Conservation (phyloP, 2,113 vertebrate genomes). For the Myrmecobius fasciatus region DNA sequence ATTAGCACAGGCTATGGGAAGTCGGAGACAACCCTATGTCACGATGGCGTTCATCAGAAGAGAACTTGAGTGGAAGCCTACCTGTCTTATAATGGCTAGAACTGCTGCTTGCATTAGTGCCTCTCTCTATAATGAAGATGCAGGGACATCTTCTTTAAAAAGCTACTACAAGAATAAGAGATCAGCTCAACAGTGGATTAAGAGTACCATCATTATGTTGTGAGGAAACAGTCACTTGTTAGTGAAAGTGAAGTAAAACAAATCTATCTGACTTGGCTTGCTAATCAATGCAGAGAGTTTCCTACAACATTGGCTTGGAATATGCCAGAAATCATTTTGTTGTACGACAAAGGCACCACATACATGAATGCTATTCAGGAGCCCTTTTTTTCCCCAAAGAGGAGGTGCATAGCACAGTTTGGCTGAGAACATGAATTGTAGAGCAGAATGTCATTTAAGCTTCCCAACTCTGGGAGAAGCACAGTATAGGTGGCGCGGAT, state of each 20-base stretch:
- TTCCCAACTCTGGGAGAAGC: not conserved
- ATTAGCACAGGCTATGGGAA: not conserved
- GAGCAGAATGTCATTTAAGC: not conserved
- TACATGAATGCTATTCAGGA: not conserved
- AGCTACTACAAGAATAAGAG: not conserved
- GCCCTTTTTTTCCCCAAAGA: not conserved
- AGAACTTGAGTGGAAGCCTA: not conserved
- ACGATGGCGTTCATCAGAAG: not conserved
- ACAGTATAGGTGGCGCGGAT: not conserved
- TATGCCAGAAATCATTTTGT: not conserved
- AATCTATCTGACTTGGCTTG: not conserved
- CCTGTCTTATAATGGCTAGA: not conserved
- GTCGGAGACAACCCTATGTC: not conserved
- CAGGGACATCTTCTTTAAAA: not conserved
- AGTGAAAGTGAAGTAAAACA: not conserved
- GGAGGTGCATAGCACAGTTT: not conserved
- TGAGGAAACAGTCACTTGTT: not conserved
- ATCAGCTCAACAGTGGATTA: not conserved
- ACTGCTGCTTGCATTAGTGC: not conserved
- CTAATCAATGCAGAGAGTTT: not conserved
- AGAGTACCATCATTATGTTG: not conserved
- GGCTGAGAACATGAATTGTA: not conserved
- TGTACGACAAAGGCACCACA: not conserved
- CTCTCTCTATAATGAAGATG: not conserved
- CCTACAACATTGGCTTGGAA: not conserved